A percentile compares a stretch with the other conserved stretches of the same genome.
Conservation (phyloP, 2,888 invertebrate species). For the Nomada goodeniana region DNA sequence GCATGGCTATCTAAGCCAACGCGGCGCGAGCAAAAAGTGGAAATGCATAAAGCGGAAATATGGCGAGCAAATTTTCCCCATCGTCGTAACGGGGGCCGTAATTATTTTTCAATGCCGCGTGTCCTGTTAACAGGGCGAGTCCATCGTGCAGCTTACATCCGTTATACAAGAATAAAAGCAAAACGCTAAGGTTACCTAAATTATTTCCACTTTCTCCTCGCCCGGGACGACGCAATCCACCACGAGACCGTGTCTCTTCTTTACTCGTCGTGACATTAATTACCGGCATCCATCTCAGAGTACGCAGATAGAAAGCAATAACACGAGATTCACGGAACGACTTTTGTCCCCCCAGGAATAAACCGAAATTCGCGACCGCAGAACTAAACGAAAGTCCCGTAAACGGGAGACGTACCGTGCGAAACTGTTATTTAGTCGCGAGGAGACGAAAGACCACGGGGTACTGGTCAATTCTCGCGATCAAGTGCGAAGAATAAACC, state of each 20-base stretch:
- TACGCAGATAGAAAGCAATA: slow-evolving; percentile 34
- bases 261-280: slow-evolving; percentile 39
- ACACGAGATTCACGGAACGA: slow-evolving; percentile 19
- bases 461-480: slow-evolving; percentile 20
- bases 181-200: slow-evolving; percentile 77
- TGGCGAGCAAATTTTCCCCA: slow-evolving; percentile 38
- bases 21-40: slow-evolving; percentile 27
- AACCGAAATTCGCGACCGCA: slow-evolving; percentile 21
- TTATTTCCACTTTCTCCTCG: slow-evolving; percentile 77
- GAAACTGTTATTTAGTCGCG: not conserved
- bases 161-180: slow-evolving; percentile 75
- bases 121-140: slow-evolving; percentile 53
- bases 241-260: slow-evolving; percentile 16
- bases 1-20: slow-evolving; percentile 6
- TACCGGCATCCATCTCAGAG: slow-evolving; percentile 20
- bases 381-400: not conserved
- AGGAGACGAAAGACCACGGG: not conserved
- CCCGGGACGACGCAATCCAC: slow-evolving; percentile 44
- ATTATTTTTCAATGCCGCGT: slow-evolving; percentile 69
- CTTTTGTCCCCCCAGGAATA: slow-evolving; percentile 6
- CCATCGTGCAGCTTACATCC: slow-evolving; percentile 71
- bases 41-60: slow-evolving; percentile 24
- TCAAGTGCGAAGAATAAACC: slow-evolving; percentile 24
- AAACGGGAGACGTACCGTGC: not conserved
- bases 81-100: slow-evolving; percentile 33